Evolutionary conservation across 2,888 invertebrate genomes (phyloP).

Genomic region (Girardia tigrina): DNA sequence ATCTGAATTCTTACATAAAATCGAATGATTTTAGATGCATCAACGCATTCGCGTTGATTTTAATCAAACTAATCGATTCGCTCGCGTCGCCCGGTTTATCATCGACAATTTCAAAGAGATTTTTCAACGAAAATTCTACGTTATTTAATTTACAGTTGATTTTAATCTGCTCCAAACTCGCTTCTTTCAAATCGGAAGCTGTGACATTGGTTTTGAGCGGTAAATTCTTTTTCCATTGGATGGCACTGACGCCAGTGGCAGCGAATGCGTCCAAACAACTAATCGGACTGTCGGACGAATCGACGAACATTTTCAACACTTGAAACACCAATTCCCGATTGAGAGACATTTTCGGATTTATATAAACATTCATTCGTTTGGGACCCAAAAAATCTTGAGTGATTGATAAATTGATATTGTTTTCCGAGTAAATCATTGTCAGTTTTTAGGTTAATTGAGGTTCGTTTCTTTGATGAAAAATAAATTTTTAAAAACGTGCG

Average conservation of each 20-base stretch:
- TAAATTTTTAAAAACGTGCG: too few species aligned
- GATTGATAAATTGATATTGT: background rate
- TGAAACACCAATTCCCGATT: background rate
- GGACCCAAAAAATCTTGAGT: background rate
- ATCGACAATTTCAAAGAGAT: too few species aligned
- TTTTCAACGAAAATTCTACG: too few species aligned
- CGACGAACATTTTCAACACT: background rate
- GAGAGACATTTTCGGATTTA: background rate
- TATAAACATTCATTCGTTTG: background rate
- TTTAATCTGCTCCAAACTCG: constrained; percentile 35
- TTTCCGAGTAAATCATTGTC: background rate
- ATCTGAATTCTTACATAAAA: constrained; percentile 40
- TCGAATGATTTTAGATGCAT: constrained; percentile 41
- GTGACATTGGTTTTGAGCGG: constrained; percentile 40
- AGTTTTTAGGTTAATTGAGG: too few species aligned
- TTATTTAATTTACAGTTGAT: constrained; percentile 39
- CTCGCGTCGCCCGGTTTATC: background rate
- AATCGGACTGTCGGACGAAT: background rate
- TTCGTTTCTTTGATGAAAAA: too few species aligned
- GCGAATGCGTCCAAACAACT: constrained; percentile 36
- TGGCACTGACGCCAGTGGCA: constrained; percentile 16
- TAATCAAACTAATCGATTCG: constrained; percentile 39
- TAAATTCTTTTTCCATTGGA: constrained; percentile 40
- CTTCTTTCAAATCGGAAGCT: constrained; percentile 38
- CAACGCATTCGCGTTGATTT: constrained; percentile 39